A percentile compares a stretch with the other conserved stretches of the same genome.
phyloP scores from a whole-genome alignment of 2,113 vertebrate genomes.

The Eidolon helvum region DNA sequence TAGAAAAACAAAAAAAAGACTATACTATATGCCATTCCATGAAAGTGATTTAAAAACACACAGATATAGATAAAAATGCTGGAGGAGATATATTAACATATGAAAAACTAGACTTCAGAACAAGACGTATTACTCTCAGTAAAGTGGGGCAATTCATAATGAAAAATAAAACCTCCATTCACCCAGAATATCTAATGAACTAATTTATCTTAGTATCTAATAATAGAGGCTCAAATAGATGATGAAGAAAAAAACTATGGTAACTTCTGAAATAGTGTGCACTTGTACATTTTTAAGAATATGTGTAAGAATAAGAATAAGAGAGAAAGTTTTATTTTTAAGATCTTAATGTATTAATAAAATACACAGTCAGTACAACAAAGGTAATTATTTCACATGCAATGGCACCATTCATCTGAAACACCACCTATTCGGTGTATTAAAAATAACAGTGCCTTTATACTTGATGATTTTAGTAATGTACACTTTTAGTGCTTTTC shows the following conservation, averaged over 20 bases:
- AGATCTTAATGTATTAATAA: background rate
- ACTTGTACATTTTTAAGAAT: background rate
- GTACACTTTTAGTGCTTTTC: background rate
- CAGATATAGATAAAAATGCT: background rate
- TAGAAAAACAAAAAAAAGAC: background rate
- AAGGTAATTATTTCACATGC: background rate
- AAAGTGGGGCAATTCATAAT: background rate
- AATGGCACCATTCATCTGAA: background rate
- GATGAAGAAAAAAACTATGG: background rate
- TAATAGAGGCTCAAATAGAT: background rate
- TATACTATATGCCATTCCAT: background rate
- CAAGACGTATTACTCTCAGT: background rate
- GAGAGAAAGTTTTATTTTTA: background rate
- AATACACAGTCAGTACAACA: background rate
- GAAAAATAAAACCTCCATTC: background rate
- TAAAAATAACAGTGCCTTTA: background rate
- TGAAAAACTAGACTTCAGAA: background rate
- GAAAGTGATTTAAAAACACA: background rate
- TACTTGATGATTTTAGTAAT: background rate
- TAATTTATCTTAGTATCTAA: slow-evolving; percentile 2
- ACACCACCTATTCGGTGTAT: background rate
- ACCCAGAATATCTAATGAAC: background rate
- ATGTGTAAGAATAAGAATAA: background rate
- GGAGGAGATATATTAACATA: background rate
- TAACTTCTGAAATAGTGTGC: background rate